These are phyloP conservation scores for Aphaenogaster ashmeadi DNA, from an alignment of 1,140 invertebrate genomes.

Conservation along the genomic window DNA sequence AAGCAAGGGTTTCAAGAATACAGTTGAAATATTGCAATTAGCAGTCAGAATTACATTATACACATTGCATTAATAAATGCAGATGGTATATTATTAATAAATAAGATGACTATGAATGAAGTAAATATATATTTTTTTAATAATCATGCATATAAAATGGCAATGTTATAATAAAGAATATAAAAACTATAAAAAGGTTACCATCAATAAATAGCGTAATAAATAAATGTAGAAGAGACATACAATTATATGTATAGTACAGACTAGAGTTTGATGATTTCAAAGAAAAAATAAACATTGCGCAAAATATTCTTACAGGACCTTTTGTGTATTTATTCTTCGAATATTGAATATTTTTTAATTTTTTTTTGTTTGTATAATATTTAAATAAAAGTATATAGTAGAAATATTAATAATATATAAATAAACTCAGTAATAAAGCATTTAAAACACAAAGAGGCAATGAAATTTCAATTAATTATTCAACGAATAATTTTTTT, in stretches of 20 bases:
- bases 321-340: neutral
- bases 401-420: neutral
- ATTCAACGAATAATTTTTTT: constrained; percentile 20
- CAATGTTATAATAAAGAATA: constrained; percentile 44
- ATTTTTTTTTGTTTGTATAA: constrained; percentile 28
- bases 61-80: constrained; percentile 22
- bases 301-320: neutral
- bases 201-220: constrained; percentile 53
- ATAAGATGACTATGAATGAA: constrained; percentile 26
- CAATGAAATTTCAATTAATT: constrained; percentile 6
- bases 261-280: constrained; percentile 61
- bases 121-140: constrained; percentile 2
- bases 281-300: constrained; percentile 1
- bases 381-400: neutral
- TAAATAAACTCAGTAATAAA: neutral
- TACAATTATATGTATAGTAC: constrained; percentile 33
- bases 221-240: constrained; percentile 47
- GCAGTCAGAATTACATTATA: constrained; percentile 14
- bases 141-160: constrained; percentile 34
- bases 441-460: neutral
- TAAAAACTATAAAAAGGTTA: constrained; percentile 53
- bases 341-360: constrained; percentile 16
- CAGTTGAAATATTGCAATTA: constrained; percentile 71
- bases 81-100: constrained; percentile 32
- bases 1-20: constrained; percentile 68